Percentiles rank a stretch among this genome's conserved stretches.
These are phyloP conservation scores for Engystomops pustulosus DNA, from an alignment of 2,113 vertebrate species.

Conservation along the genomic window DNA sequence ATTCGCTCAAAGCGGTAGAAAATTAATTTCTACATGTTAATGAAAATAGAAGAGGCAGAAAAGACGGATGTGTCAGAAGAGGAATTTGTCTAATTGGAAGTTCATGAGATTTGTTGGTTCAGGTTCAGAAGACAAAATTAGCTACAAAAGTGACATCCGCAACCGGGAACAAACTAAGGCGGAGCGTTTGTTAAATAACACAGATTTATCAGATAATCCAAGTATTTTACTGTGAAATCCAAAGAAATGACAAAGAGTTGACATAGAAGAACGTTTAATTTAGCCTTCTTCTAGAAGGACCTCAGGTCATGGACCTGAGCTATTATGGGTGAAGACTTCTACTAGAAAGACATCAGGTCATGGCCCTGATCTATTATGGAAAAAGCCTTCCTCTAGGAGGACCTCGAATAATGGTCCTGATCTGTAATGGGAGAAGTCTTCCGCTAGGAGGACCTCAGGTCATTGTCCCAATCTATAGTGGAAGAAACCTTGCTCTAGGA, in stretches of 20 bases:
- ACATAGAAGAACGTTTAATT: not conserved
- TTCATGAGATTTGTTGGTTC: not conserved
- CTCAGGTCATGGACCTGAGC: not conserved
- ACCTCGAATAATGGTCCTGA: too few relatives aligned
- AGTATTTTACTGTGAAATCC: not conserved
- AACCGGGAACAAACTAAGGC: too few relatives aligned
- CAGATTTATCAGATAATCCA: not conserved
- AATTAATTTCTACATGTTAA: slow-evolving; percentile 33
- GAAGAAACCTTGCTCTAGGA: too few relatives aligned
- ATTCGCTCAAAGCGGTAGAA: not conserved
- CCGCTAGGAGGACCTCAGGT: too few relatives aligned
- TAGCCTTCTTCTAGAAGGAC: not conserved
- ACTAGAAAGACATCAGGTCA: too few relatives aligned
- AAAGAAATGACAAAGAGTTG: not conserved
- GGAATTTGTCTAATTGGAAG: slow-evolving; percentile 19
- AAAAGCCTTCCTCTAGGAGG: too few relatives aligned
- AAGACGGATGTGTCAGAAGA: slow-evolving; percentile 7
- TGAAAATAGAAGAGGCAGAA: slow-evolving; percentile 42
- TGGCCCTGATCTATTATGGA: too few relatives aligned
- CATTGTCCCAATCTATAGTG: too few relatives aligned
- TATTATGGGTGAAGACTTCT: too few relatives aligned
- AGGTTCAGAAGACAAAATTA: not conserved
- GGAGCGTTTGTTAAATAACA: too few relatives aligned
- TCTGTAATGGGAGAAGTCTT: too few relatives aligned
- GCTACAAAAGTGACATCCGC: not conserved